Base-by-base conservation (phyloP, 2,797 vertebrate genomes). In the Philypnodon macrostomus region DNA sequence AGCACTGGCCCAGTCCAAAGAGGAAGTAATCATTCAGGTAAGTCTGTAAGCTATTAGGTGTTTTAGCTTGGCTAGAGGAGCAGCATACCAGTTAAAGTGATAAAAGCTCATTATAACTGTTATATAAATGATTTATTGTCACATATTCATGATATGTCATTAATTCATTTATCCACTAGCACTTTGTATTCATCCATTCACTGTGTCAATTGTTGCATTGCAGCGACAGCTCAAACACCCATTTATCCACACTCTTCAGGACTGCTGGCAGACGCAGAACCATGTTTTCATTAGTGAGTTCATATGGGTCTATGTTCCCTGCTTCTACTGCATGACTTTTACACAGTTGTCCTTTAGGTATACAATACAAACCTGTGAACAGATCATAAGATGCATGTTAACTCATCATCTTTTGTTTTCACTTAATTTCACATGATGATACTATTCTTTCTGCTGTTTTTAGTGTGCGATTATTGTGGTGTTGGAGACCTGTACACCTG, bases 281-380 rank as follows among this genome's bases (percentile, higher is more conserved):
- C 91, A 94, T 66, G 92, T 96, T 82, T 95, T 95, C 86, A 94
- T 96, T 87, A 94, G 93, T 95, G 90, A 96, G 93, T 95, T 48
- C 5, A 58, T 49, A n/a, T n/a, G n/a, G n/a, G n/a, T n/a, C n/a
- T n/a, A n/a, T n/a, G n/a, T n/a, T n/a, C n/a, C n/a, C n/a, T n/a
- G n/a, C n/a, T n/a, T n/a, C n/a, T n/a, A 23, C 21, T 48, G 21
- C 21, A 29, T 29, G 2, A 11, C 27, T 29, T 11, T 29, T 23
- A 3, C 21, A 23, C 6, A 23, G 3, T 23, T 23, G 21, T 23
- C 21, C 21, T n/a, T n/a, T n/a, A n/a, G n/a, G n/a, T n/a, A n/a
- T n/a, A n/a, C n/a, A n/a, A n/a, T n/a, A n/a, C n/a, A n/a, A n/a
- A n/a, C n/a, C n/a, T n/a, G n/a, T n/a, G n/a, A n/a, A n/a, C n/a